Percentiles rank a stretch among this genome's conserved stretches.
phyloP scores from a whole-genome alignment of 2,113 vertebrate species.

The Anthoscopus minutus region DNA sequence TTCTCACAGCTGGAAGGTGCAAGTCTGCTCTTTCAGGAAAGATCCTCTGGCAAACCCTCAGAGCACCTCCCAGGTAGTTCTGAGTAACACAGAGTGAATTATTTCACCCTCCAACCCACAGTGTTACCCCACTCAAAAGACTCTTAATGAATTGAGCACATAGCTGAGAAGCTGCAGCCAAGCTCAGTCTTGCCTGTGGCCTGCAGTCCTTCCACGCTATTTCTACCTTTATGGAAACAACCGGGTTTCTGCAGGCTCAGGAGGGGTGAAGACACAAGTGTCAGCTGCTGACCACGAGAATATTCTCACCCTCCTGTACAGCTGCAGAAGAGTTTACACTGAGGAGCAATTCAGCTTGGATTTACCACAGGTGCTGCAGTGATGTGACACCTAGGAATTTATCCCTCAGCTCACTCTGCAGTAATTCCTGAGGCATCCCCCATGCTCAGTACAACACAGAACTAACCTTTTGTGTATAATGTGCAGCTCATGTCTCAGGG shows the following conservation, averaged over 20 bases:
- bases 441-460: background rate
- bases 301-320: background rate
- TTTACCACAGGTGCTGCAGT: background rate
- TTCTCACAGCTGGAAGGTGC: background rate
- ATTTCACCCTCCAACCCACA: background rate
- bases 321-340: background rate
- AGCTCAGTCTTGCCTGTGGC: background rate
- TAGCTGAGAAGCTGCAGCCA: background rate
- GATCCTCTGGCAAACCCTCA: background rate
- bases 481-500: background rate
- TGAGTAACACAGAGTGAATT: background rate
- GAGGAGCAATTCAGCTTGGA: background rate
- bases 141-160: background rate
- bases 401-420: background rate
- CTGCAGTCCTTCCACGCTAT: background rate
- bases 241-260: background rate
- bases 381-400: background rate
- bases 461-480: background rate
- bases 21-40: background rate
- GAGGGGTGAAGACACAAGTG: background rate
- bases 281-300: background rate
- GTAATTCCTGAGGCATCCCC: background rate
- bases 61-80: background rate
- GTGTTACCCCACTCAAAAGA: background rate
- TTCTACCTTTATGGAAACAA: background rate